phyloP scores from a whole-genome alignment of 2,797 vertebrate species.

The Acestrorhynchus altus region DNA sequence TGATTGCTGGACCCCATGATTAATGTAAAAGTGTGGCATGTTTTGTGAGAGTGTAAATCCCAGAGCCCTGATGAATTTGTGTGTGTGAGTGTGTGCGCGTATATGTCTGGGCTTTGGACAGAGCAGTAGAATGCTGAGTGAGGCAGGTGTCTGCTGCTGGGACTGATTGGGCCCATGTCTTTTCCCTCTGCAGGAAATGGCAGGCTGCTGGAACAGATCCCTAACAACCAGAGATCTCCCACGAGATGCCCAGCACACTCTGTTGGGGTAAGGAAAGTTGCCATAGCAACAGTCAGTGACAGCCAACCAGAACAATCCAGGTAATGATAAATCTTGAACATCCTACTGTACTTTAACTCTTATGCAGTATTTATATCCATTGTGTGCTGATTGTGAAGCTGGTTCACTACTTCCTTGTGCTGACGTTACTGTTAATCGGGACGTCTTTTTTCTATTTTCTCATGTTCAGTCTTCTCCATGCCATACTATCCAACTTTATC shows the following conservation, averaged over 20 bases:
- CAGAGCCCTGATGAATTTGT: conserved; percentile 27
- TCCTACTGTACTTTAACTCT: conserved; percentile 30
- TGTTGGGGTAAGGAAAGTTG: conserved; percentile 59
- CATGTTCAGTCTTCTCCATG: too few species aligned
- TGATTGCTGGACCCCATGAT: conserved; percentile 35
- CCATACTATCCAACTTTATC: too few species aligned
- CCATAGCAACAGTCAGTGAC: conserved; percentile 66
- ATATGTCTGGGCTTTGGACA: not conserved
- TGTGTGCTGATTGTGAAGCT: too few species aligned
- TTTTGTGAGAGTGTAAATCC: conserved; percentile 36
- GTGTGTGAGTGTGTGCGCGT: conserved; percentile 16
- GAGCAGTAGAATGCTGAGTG: conserved; percentile 55
- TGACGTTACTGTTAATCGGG: too few species aligned
- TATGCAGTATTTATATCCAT: too few species aligned
- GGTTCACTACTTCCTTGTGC: conserved; percentile 22
- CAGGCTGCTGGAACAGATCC: conserved; percentile 70
- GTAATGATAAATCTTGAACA: conserved; percentile 69
- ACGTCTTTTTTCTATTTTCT: not conserved
- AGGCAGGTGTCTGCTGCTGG: conserved; percentile 51
- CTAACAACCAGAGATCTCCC: conserved; percentile 69
- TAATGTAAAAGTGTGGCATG: conserved; percentile 26
- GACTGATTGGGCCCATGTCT: conserved; percentile 55
- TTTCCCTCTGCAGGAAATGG: conserved; percentile 70
- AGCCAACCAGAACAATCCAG: conserved; percentile 73
- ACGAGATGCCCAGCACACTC: conserved; percentile 54